Conservation (phyloP, 1,140 invertebrate species). For the Lordiphosa mommai region DNA sequence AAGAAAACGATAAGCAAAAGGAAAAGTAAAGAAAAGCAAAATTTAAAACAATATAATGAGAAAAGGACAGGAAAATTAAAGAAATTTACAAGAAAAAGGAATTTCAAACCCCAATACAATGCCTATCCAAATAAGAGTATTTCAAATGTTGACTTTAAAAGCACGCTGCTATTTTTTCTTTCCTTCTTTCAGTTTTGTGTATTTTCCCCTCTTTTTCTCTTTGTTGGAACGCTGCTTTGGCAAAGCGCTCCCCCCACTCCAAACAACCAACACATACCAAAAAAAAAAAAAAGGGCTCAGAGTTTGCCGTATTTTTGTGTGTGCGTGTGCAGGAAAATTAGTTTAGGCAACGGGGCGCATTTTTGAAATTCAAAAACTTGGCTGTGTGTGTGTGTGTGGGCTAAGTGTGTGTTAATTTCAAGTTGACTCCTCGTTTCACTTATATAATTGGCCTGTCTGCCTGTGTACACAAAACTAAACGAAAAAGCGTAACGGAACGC, state of each 20-base stretch:
- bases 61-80: no score
- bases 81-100: no score
- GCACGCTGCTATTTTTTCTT: no score
- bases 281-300: constrained; percentile 15
- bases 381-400: constrained; percentile 18
- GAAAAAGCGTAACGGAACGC: constrained; percentile 38
- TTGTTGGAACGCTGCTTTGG: constrained; percentile 1
- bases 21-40: no score
- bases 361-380: constrained; percentile 73
- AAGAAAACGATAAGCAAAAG: no score
- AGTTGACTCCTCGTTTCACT: constrained; percentile 53
- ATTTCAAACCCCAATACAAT: no score
- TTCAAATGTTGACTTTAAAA: neutral
- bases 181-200: neutral
- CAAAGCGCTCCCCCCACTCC: neutral
- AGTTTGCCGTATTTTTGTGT: constrained; percentile 10
- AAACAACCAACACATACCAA: constrained; percentile 29
- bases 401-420: constrained; percentile 54
- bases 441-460: constrained; percentile 49
- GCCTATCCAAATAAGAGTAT: no score
- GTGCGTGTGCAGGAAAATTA: constrained; percentile 53
- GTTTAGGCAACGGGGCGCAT: constrained; percentile 59
- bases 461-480: constrained; percentile 11
- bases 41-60: no score
- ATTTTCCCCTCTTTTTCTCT: neutral